phyloP scores from a whole-genome alignment of 2,113 vertebrate species.

The cattle (Bos taurus) region DNA sequence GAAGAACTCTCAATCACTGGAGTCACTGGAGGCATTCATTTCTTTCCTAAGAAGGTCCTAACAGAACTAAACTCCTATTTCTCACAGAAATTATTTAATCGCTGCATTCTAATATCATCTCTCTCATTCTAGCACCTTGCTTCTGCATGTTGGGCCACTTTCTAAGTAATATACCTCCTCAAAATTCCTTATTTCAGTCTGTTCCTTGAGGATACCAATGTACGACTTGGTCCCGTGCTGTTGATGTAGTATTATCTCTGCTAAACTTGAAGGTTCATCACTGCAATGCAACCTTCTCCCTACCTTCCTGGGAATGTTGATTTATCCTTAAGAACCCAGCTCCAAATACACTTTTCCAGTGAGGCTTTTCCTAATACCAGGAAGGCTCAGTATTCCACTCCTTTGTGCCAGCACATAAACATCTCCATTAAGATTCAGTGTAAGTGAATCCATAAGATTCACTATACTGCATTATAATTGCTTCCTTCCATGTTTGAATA shows the following conservation, averaged over 20 bases:
- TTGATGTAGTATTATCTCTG: background rate
- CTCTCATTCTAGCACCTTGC: background rate
- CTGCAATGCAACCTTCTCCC: background rate
- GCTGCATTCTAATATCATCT: background rate
- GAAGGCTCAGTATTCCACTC: background rate
- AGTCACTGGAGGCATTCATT: background rate
- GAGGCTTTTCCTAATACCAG: background rate
- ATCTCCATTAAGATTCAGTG: background rate
- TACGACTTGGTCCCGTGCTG: background rate
- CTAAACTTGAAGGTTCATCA: background rate
- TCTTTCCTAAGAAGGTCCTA: background rate
- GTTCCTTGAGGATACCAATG: background rate
- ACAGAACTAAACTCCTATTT: background rate
- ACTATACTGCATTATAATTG: background rate
- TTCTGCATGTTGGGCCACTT: background rate
- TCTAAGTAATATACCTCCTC: background rate
- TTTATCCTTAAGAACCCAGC: background rate
- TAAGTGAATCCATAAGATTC: background rate
- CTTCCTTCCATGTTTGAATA: background rate
- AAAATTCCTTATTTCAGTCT: background rate
- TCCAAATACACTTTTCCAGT: background rate
- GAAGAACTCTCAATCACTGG: background rate
- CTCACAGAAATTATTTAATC: background rate
- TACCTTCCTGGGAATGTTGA: background rate
- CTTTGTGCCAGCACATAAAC: background rate